Evolutionary conservation across 2,888 invertebrate species (phyloP).

Genomic region (Hirtodrosophila confusa): DNA sequence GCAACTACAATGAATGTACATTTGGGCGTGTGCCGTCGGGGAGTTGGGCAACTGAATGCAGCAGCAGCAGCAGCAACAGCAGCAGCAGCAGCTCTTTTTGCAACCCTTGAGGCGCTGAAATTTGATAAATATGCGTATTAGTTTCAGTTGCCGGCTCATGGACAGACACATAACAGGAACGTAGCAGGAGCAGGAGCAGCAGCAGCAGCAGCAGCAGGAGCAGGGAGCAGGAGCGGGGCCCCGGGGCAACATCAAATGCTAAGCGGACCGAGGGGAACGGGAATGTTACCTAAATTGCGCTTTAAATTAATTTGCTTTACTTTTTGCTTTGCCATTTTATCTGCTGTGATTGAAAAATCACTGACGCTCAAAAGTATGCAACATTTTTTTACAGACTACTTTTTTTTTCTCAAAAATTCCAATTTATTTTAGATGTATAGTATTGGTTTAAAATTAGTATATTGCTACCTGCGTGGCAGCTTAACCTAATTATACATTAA

Average conservation of each 20-base stretch:
- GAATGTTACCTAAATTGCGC: slow-evolving; percentile 59
- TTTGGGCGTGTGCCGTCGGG: slow-evolving; percentile 39
- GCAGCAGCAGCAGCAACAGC: slow-evolving; percentile 9
- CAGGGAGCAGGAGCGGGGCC: slow-evolving; percentile 5
- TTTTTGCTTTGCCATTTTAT: not conserved
- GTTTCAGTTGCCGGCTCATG: slow-evolving; percentile 60
- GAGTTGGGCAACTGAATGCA: slow-evolving; percentile 13
- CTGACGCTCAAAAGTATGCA: slow-evolving; percentile 40
- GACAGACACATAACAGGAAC: not conserved
- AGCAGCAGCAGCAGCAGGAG: slow-evolving; percentile 4
- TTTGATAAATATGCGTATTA: slow-evolving; percentile 80
- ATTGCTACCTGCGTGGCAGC: too few relatives aligned
- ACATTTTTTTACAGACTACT: too few relatives aligned
- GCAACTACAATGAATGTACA: slow-evolving; percentile 64
- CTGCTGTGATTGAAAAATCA: slow-evolving; percentile 14
- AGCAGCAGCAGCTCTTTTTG: slow-evolving; percentile 42
- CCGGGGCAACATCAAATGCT: slow-evolving; percentile 43
- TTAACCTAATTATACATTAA: too few relatives aligned
- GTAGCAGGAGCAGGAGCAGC: slow-evolving; percentile 1
- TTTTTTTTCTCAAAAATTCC: too few relatives aligned
- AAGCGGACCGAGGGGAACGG: slow-evolving; percentile 37
- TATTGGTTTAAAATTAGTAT: too few relatives aligned
- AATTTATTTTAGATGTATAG: too few relatives aligned
- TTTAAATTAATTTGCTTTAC: slow-evolving; percentile 62
- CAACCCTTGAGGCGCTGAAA: slow-evolving; percentile 69